Evolutionary conservation across 2,113 vertebrate genomes (phyloP), one percentile per base, ranked within the genome.

Genomic region (Scytalopus superciliaris): DNA sequence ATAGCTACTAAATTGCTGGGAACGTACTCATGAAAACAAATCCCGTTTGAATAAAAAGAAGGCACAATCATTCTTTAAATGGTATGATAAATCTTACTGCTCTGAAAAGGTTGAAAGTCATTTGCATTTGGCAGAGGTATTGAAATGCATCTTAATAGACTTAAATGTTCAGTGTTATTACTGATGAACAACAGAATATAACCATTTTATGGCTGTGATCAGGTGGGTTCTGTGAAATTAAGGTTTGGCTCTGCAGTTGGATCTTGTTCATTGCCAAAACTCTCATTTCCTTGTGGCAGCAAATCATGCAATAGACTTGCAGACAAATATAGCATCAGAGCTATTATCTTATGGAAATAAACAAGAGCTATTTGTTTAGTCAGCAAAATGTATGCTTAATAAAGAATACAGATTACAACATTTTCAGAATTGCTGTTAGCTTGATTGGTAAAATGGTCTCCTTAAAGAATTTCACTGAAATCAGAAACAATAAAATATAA

Each of bases 101-200:
- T 95, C 76, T 96, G 94, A 88, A 97, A 98, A 98, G 93, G 84
- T 85, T 96, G 93, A 97, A 96, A 94, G 63, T 63, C 30, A 85
- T 97, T 97, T 98, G 86, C 92, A 96, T 97, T 94, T 96, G 87
- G 60, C n/a, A 23, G 23, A 94, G 62, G 76, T 95, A 96, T 93
- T 97, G 94, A 96, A 96, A 94, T 82, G 74, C 81, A 96, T 97
- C 94, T 96, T 97, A 97, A 97, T 95, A 95, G 83, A 92, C 79
- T 95, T 91, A 96, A 95, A 95, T 81, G 87, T 72, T 92, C 80
- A 80, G 15, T 4, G 1, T 93, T 88, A 35, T 76, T 97, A 95
- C 79, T 96, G 91, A 93, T 84, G 69, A 89, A 55, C 64, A 76
- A 69, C 55, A 87, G 89, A 95, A 93, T 42, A 82, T 64, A 95